These are phyloP conservation scores for Cephus pulcher DNA, from an alignment of 2,888 invertebrate genomes.

Conservation along the genomic window DNA sequence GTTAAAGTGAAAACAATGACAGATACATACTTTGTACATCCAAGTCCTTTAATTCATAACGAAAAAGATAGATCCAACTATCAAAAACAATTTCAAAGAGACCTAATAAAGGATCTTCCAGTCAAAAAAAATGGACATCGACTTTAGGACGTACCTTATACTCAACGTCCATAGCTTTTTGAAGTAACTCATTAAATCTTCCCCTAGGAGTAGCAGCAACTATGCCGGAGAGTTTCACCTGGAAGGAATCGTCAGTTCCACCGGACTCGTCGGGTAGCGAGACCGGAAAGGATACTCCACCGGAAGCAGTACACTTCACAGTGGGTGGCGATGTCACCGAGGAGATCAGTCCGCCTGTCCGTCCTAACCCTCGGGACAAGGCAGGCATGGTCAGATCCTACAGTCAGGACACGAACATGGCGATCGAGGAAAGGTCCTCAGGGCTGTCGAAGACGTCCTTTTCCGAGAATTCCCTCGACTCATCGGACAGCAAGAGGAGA, in stretches of 20 bases:
- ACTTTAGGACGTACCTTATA: background rate
- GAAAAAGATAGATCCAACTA: background rate
- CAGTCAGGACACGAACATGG: conserved; percentile 69
- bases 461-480: conserved; percentile 68
- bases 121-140: background rate
- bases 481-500: conserved; percentile 32
- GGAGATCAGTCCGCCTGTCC: conserved; percentile 13
- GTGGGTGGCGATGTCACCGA: conserved; percentile 53
- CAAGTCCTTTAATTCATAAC: background rate
- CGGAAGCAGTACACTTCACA: conserved; percentile 60
- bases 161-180: background rate
- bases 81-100: background rate
- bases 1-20: background rate
- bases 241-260: conserved; percentile 66
- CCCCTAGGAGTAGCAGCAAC: conserved; percentile 45
- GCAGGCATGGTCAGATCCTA: conserved; percentile 66
- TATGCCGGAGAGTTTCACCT: conserved; percentile 52
- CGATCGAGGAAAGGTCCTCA: conserved; percentile 48
- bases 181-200: conserved; percentile 20
- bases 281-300: conserved; percentile 68
- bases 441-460: conserved; percentile 67
- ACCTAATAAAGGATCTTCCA: background rate
- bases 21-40: background rate
- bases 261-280: conserved; percentile 72
- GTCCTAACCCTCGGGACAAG: background rate